A percentile compares a stretch with the other conserved stretches of the same genome.
phyloP scores from a whole-genome alignment of 1,140 invertebrate genomes.

The Penaeus japonicus region DNA sequence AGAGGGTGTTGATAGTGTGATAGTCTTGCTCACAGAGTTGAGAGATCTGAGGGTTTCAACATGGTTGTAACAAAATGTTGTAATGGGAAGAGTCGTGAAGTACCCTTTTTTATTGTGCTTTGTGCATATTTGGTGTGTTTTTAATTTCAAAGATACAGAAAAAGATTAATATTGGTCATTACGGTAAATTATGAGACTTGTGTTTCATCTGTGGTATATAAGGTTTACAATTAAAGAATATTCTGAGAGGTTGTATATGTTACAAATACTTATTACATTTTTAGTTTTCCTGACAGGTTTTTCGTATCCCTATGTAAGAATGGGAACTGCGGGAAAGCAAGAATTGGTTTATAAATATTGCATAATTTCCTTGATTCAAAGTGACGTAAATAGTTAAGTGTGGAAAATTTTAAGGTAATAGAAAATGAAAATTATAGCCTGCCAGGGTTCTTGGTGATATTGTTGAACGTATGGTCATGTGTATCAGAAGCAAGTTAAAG shows the following conservation, averaged over 20 bases:
- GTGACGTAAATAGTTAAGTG: not conserved
- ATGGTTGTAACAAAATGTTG: not conserved
- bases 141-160: not conserved
- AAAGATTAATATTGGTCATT: not conserved
- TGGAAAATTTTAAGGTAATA: not conserved
- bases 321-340: slow-evolving; percentile 44
- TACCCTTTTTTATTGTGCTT: not conserved
- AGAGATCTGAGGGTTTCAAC: slow-evolving; percentile 2
- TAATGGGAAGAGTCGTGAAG: not conserved
- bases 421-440: not conserved
- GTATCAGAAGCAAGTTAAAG: too few relatives aligned
- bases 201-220: not conserved
- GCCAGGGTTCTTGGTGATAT: not conserved
- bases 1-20: slow-evolving; percentile 43
- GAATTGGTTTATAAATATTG: slow-evolving; percentile 21
- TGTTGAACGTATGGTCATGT: too few relatives aligned
- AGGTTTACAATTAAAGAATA: not conserved
- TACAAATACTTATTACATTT: slow-evolving; percentile 47
- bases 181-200: not conserved
- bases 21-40: slow-evolving; percentile 41
- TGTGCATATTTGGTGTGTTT: not conserved
- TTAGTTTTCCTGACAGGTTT: slow-evolving; percentile 55
- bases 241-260: not conserved
- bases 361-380: not conserved
- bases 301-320: slow-evolving; percentile 45